A percentile compares a stretch with the other conserved stretches of the same genome.
Conservation (phyloP, 2,888 invertebrate genomes). For the Agrypnus murinus region DNA sequence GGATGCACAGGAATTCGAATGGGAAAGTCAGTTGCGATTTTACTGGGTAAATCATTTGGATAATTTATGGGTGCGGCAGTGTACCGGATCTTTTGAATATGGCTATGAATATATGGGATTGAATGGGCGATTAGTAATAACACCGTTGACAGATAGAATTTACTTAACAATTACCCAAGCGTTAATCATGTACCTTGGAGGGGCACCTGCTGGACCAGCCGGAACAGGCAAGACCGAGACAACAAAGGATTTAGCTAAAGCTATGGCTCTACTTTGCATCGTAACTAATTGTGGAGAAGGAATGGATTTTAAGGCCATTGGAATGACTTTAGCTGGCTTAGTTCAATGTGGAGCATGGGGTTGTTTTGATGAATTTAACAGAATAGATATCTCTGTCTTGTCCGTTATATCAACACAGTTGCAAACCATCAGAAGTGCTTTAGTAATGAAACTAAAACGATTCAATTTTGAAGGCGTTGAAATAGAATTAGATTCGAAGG, state of each 20-base stretch:
- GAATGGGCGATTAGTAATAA: conserved; percentile 92
- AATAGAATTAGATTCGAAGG: conserved; percentile 87
- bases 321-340: conserved; percentile 83
- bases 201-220: conserved; percentile 90
- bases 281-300: conserved; percentile 96
- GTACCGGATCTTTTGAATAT: conserved; percentile 90
- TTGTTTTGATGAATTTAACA: conserved; percentile 96
- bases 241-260: conserved; percentile 93
- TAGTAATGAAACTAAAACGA: conserved; percentile 82
- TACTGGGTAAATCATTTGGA: conserved; percentile 91
- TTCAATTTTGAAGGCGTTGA: conserved; percentile 82
- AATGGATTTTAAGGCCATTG: conserved; percentile 91
- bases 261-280: conserved; percentile 86
- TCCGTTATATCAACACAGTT: conserved; percentile 95
- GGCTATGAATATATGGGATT: conserved; percentile 98
- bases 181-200: conserved; percentile 91
- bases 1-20: conserved; percentile 90
- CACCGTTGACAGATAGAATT: conserved; percentile 93
- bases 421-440: conserved; percentile 90
- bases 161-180: conserved; percentile 96
- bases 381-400: conserved; percentile 93
- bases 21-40: conserved; percentile 95
- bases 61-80: conserved; percentile 88
- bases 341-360: conserved; percentile 96
- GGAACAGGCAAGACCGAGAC: conserved; percentile 95